phyloP scores from a whole-genome alignment of 1,140 invertebrate genomes.

The Platyura marginata region DNA sequence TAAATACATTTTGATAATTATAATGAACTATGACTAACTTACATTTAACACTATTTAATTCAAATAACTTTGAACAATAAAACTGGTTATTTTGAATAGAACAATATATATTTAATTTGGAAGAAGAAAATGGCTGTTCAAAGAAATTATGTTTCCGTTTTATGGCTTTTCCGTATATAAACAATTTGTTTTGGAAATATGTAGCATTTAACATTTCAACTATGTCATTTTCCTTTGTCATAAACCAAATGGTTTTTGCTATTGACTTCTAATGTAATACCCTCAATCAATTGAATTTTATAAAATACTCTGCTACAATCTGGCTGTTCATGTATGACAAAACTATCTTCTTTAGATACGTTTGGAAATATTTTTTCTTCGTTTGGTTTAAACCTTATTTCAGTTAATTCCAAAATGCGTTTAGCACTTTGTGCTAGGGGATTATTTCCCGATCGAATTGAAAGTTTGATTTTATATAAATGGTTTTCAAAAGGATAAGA shows the following conservation, averaged over 20 bases:
- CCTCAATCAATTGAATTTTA: neutral
- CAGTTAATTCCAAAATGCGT: constrained; percentile 4
- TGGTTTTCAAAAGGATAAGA: constrained; percentile 9
- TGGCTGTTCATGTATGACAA: neutral
- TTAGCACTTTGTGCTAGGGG: constrained; percentile 8
- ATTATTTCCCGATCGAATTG: constrained; percentile 4
- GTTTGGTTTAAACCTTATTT: too few relatives aligned
- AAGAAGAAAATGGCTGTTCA: constrained; percentile 1
- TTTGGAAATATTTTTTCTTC: too few relatives aligned
- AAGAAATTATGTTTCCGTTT: neutral
- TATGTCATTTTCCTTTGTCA: neutral
- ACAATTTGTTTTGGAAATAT: neutral
- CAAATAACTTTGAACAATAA: neutral
- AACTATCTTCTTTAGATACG: too few relatives aligned
- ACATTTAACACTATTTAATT: neutral
- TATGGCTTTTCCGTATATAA: neutral
- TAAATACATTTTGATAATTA: neutral
- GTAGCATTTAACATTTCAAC: neutral
- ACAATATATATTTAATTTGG: neutral
- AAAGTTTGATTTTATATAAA: constrained; percentile 8
- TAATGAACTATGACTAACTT: neutral
- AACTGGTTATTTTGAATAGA: neutral
- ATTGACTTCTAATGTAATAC: neutral
- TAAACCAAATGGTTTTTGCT: neutral
- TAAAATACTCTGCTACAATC: neutral